Evolutionary conservation across 2,888 invertebrate genomes (phyloP).

Genomic region (Myathropa florea): DNA sequence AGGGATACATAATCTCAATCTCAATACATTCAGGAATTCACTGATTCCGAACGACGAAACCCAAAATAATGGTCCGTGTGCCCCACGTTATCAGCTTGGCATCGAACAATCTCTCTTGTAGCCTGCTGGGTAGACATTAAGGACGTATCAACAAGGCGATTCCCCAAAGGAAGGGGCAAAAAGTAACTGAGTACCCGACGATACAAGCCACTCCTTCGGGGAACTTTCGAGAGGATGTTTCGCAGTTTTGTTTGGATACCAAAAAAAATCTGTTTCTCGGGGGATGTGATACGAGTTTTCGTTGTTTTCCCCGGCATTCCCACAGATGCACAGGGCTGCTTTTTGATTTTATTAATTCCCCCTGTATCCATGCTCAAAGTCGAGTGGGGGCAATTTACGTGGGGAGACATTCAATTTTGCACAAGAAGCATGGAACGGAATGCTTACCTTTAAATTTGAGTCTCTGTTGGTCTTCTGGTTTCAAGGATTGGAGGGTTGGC

Average conservation of each 20-base stretch:
- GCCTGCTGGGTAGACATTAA: constrained; percentile 38
- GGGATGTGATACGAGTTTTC: neutral
- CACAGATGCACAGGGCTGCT: neutral
- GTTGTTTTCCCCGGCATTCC: neutral
- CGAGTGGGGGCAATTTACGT: neutral
- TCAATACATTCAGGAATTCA: constrained; percentile 13
- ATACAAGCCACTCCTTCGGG: neutral
- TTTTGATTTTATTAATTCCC: neutral
- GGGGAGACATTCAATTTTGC: neutral
- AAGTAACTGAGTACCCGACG: neutral
- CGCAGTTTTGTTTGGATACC: neutral
- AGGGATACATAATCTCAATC: constrained; percentile 35
- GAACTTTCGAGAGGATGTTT: neutral
- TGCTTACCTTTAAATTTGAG: no score
- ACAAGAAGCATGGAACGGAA: no score
- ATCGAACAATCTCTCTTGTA: constrained; percentile 31
- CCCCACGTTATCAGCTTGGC: constrained; percentile 34
- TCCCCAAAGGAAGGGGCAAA: constrained; percentile 16
- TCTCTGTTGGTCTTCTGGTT: no score
- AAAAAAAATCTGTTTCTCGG: neutral
- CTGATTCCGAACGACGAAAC: constrained; percentile 5
- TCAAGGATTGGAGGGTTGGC: no score
- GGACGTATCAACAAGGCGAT: constrained; percentile 34
- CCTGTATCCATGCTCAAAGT: neutral
- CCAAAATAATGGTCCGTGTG: constrained; percentile 5